Evolutionary conservation across 2,113 vertebrate genomes (phyloP), one percentile per base, ranked within the genome.

Genomic region (Orycteropus afer): DNA sequence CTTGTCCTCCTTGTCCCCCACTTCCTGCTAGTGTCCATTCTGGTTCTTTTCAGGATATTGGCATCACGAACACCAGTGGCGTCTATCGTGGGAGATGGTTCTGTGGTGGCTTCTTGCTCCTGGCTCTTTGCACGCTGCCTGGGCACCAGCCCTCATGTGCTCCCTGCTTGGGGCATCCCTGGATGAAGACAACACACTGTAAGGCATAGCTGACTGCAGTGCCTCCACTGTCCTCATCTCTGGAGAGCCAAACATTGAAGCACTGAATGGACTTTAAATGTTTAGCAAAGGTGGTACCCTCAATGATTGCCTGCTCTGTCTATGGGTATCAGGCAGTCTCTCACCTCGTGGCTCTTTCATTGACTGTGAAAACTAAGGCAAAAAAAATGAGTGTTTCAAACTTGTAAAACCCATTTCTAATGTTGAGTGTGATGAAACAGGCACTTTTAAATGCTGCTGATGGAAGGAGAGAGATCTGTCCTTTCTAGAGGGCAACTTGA

Each of bases 31-130:
- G 49, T 93, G 93, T 95, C 88, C 61, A 14, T 71, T 82, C 96
- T 91, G 83, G 74, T 53, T 90, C 67, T 40, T 93, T 93, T 53
- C 42, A 74, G 85, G 86, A 90, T 40, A 93, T 53, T 18, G 18
- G 55, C 59, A 82, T 55, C 42, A 29, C 85, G 89, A 85, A 92
- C 74, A 34, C 88, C 69, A 45, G 32, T 85, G 40, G 20, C 74
- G 88, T 71, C 29, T n/a, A 0, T 1, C 34, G 18, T 2, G 49
- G 82, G 40, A 78, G 5, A 42, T 32, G 55, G n/a, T 71, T 65
- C 61, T 61, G 59, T 22, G 51, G 51, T 14, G 51, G 34, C 10
- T 53, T 53, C 51, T 53, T n/a, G 73, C 51, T 0, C 14, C 20
- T 40, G n/a, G 45, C 45, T 40, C 45, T 34, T 57, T 5, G 9